Evolutionary conservation across 1,140 invertebrate genomes (phyloP).

Genomic region (Brachionus asplanchnoidis): DNA sequence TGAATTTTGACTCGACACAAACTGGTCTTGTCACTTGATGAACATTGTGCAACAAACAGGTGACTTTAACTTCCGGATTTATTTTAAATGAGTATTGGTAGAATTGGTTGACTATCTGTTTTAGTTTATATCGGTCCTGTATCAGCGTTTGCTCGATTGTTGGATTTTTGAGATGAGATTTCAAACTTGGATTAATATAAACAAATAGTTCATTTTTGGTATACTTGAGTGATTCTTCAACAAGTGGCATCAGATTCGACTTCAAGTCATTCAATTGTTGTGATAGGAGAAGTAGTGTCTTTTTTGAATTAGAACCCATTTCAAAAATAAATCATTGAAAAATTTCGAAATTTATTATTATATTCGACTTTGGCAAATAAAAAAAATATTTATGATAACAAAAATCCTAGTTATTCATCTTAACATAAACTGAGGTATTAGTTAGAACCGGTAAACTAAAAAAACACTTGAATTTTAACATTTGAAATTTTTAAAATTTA

Average conservation of each 20-base stretch:
- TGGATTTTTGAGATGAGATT: neutral
- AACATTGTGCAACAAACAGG: slow-evolving; percentile 33
- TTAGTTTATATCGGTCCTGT: neutral
- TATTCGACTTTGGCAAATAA: neutral
- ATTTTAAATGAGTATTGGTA: slow-evolving; percentile 25
- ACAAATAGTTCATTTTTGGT: neutral
- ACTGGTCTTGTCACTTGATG: neutral
- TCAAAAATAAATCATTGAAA: neutral
- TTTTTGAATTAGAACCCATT: slow-evolving; percentile 13
- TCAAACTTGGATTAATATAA: slow-evolving; percentile 11
- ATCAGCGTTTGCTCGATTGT: neutral
- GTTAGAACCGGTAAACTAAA: neutral
- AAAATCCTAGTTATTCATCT: neutral
- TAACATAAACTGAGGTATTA: neutral
- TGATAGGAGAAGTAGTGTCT: neutral
- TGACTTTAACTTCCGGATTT: slow-evolving; percentile 30
- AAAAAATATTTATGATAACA: neutral
- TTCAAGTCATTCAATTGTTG: neutral
- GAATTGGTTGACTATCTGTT: neutral
- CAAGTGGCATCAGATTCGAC: neutral
- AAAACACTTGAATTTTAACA: neutral
- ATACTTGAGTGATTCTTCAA: slow-evolving; percentile 32
- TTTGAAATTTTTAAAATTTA: neutral
- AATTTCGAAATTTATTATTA: neutral
- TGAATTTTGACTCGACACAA: neutral